These are phyloP conservation scores for Zaprionus obscuricornis DNA, from an alignment of 2,888 invertebrate genomes.

Conservation along the genomic window DNA sequence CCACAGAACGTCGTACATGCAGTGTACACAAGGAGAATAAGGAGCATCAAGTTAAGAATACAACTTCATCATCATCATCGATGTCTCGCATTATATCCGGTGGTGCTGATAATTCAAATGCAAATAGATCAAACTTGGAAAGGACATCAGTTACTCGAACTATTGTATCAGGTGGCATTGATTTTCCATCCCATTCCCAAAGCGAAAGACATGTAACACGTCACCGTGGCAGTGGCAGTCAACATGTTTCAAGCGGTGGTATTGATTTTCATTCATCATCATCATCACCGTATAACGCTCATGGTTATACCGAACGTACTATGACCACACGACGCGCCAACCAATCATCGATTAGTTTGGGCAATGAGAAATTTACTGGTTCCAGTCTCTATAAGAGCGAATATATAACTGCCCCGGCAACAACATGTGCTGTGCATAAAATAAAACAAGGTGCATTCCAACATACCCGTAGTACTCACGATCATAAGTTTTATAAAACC, in stretches of 20 bases:
- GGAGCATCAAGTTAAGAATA: conserved; percentile 52
- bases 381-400: conserved; percentile 90
- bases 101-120: conserved; percentile 19
- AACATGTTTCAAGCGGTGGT: conserved; percentile 63
- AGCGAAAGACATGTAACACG: conserved; percentile 48
- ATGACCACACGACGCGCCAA: conserved; percentile 86
- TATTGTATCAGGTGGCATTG: conserved; percentile 52
- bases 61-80: conserved; percentile 45
- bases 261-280: conserved; percentile 70
- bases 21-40: conserved; percentile 65
- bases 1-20: conserved; percentile 61
- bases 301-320: conserved; percentile 66
- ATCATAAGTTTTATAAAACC: conserved; percentile 91
- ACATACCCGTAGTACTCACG: conserved; percentile 92
- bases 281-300: conserved; percentile 52
- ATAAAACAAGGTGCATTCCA: conserved; percentile 91
- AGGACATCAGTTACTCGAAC: conserved; percentile 56
- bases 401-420: conserved; percentile 87
- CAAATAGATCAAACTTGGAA: conserved; percentile 44
- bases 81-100: conserved; percentile 64
- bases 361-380: conserved; percentile 86
- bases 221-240: conserved; percentile 48
- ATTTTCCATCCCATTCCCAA: conserved; percentile 59
- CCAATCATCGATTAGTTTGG: conserved; percentile 90
- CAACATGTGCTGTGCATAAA: conserved; percentile 91